Conservation (phyloP, 2,888 invertebrate species). For the Agonum fuliginosum region DNA sequence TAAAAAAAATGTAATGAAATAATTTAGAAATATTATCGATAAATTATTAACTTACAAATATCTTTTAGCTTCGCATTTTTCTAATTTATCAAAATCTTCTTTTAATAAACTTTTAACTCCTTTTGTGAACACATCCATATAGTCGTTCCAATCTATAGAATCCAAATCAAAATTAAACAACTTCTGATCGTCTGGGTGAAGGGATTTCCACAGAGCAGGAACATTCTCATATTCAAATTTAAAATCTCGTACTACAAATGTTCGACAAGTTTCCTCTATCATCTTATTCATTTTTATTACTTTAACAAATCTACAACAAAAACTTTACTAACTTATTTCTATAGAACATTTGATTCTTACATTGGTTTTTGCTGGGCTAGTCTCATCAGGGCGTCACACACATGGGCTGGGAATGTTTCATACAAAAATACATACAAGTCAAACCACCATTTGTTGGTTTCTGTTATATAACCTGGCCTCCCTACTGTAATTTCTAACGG, state of each 20-base stretch:
- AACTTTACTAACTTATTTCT: too few species aligned
- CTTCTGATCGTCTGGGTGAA: not conserved
- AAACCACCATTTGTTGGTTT: too few species aligned
- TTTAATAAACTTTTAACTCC: not conserved
- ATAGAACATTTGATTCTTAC: too few species aligned
- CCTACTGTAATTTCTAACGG: too few species aligned
- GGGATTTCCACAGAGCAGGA: not conserved
- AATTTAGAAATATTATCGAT: too few species aligned
- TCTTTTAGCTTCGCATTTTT: not conserved
- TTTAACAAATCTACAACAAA: not conserved
- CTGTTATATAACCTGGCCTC: too few species aligned
- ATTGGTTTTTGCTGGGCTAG: too few species aligned
- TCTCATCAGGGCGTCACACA: too few species aligned
- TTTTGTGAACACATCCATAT: not conserved
- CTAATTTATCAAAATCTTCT: not conserved
- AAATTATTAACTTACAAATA: not conserved
- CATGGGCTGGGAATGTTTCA: too few species aligned
- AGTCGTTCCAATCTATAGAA: not conserved
- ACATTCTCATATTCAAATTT: not conserved
- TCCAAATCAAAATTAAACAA: conserved; percentile 1
- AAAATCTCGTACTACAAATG: not conserved
- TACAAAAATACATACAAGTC: too few species aligned
- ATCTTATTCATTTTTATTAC: not conserved
- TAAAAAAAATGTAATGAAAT: too few species aligned
- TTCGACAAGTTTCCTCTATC: not conserved